Percentiles rank a stretch among this genome's conserved stretches.
phyloP scores from a whole-genome alignment of 2,113 vertebrate species.

The Thalassarche chlororhynchos region DNA sequence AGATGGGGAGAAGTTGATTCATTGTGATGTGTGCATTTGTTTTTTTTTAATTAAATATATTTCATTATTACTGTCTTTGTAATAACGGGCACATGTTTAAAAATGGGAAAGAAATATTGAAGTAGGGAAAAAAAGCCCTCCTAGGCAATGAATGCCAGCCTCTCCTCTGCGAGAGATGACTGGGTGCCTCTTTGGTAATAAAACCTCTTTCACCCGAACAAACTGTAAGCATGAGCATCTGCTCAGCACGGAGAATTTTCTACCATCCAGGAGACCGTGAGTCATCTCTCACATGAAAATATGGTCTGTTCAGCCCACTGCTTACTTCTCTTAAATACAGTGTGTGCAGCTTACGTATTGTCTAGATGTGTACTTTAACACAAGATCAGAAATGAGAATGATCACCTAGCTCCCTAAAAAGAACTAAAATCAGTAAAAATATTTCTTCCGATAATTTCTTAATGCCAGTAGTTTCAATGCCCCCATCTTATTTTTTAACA shows the following conservation, averaged over 20 bases:
- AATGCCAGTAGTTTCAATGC: neutral
- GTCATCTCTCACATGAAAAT: slow-evolving; percentile 57
- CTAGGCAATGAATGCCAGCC: neutral
- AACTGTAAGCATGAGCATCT: slow-evolving; percentile 17
- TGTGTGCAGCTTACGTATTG: neutral
- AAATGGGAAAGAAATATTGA: slow-evolving; percentile 8
- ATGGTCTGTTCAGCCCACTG: slow-evolving; percentile 23
- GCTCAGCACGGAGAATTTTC: slow-evolving; percentile 20
- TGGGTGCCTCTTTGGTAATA: slow-evolving; percentile 7
- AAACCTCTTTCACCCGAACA: slow-evolving; percentile 15
- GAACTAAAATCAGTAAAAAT: neutral
- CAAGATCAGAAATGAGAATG: neutral
- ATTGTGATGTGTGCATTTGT: neutral
- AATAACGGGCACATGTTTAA: neutral
- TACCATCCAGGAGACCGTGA: neutral
- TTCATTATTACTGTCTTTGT: neutral
- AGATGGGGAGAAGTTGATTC: neutral
- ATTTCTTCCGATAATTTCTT: neutral
- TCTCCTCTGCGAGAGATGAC: neutral
- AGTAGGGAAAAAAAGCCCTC: neutral
- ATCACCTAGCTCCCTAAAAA: neutral
- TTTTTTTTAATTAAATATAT: neutral
- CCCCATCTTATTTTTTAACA: neutral
- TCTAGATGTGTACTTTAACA: neutral
- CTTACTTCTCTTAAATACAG: neutral